These are phyloP conservation scores for Malurus splendens DNA, from an alignment of 2,797 vertebrate genomes.

Conservation along the genomic window DNA sequence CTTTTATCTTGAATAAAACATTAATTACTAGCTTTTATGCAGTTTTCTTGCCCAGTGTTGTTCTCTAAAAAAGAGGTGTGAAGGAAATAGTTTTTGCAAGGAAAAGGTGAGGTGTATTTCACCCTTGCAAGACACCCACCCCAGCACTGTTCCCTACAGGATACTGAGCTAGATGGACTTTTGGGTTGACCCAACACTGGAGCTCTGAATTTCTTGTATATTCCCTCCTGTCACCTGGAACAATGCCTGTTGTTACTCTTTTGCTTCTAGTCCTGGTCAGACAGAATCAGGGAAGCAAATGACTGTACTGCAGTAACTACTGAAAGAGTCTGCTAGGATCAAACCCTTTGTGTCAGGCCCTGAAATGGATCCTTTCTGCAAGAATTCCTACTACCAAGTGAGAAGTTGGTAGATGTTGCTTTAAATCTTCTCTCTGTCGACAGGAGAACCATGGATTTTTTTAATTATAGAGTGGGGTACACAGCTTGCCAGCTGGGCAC, in stretches of 20 bases:
- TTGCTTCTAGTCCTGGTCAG: not conserved
- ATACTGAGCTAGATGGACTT: not conserved
- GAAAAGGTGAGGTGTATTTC: not conserved
- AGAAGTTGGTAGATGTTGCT: not conserved
- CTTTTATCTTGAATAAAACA: slow-evolving; percentile 2
- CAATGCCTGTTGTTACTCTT: not conserved
- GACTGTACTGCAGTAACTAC: not conserved
- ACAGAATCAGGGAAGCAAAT: not conserved
- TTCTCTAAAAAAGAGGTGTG: not conserved
- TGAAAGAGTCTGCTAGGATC: not conserved
- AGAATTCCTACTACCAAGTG: not conserved
- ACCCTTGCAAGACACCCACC: not conserved
- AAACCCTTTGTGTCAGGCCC: not conserved
- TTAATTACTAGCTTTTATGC: not conserved
- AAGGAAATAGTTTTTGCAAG: not conserved
- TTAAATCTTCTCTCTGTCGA: not conserved
- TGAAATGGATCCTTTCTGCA: not conserved
- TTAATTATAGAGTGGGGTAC: not conserved
- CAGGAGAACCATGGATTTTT: not conserved
- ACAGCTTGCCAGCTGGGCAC: not conserved
- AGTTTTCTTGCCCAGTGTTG: not conserved
- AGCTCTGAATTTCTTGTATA: not conserved
- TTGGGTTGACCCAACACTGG: not conserved
- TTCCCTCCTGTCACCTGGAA: not conserved
- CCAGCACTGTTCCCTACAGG: not conserved